Evolutionary conservation across 2,113 vertebrate species (phyloP).

Genomic region (Geococcyx californianus): DNA sequence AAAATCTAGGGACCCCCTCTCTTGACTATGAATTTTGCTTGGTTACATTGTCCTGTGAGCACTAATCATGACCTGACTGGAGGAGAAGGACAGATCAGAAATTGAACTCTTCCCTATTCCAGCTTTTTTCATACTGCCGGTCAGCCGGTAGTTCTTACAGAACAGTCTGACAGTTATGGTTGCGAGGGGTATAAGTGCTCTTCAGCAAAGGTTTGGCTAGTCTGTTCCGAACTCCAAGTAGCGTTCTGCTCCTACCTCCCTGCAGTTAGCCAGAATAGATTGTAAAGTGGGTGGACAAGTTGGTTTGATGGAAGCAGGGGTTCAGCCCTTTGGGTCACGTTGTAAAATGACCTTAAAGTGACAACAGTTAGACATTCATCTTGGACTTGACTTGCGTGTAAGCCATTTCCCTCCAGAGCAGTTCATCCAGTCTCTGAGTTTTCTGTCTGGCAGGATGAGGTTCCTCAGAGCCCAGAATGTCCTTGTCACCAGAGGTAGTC

Average conservation of each 20-base stretch:
- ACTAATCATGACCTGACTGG: not conserved
- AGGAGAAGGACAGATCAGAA: not conserved
- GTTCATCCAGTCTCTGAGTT: not conserved
- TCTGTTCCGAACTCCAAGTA: not conserved
- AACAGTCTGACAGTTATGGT: not conserved
- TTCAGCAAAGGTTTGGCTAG: not conserved
- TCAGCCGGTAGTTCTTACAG: not conserved
- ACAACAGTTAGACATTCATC: not conserved
- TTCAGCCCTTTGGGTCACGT: rapidly evolving
- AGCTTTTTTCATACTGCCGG: not conserved
- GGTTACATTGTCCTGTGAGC: not conserved
- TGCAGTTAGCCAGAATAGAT: not conserved
- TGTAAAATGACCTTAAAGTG: not conserved
- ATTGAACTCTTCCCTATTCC: not conserved
- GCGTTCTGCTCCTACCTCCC: not conserved
- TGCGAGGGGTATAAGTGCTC: not conserved
- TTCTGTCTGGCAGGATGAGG: not conserved
- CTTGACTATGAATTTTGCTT: too few species aligned
- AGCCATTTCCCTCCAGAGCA: not conserved
- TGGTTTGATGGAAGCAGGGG: not conserved
- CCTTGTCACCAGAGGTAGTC: not conserved
- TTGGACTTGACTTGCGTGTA: not conserved
- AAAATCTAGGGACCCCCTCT: too few species aligned
- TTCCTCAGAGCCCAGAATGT: not conserved
- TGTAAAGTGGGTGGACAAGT: not conserved